Percentiles rank a stretch among this genome's conserved stretches.
phyloP scores from a whole-genome alignment of 2,797 vertebrate species.

The Toxotes lorentzi region DNA sequence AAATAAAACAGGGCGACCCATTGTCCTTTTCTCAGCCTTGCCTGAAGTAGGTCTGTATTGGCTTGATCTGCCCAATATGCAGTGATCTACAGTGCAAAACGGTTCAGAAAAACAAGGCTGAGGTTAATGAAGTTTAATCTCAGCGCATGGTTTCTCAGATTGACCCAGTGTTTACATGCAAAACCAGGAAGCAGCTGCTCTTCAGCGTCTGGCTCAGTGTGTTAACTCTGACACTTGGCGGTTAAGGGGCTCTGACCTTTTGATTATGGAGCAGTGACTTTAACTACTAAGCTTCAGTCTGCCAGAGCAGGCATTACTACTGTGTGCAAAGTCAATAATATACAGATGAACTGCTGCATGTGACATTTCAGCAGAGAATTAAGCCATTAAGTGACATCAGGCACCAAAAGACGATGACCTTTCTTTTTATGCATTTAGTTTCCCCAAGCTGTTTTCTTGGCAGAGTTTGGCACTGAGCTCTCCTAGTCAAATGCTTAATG shows the following conservation, averaged over 20 bases:
- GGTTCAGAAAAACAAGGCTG: neutral
- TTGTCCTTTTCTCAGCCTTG: neutral
- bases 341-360: neutral
- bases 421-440: constrained; percentile 31
- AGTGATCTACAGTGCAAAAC: neutral
- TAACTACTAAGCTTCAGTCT: neutral
- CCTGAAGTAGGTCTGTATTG: neutral
- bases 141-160: neutral
- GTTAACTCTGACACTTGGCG: constrained; percentile 4
- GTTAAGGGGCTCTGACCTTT: constrained; percentile 2
- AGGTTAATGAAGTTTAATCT: constrained; percentile 22
- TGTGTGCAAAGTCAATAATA: constrained; percentile 18
- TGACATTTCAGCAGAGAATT: constrained; percentile 21
- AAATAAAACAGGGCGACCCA: neutral
- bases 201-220: constrained; percentile 4
- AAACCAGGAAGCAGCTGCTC: constrained; percentile 45
- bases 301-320: neutral
- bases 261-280: neutral
- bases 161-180: constrained; percentile 33
- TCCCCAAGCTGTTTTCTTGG: constrained; percentile 33
- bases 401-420: constrained; percentile 17
- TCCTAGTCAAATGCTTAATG: constrained; percentile 40
- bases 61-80: neutral
- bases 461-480: constrained; percentile 38
- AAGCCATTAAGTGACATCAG: constrained; percentile 27